A percentile compares a stretch with the other conserved stretches of the same genome.
phyloP scores from a whole-genome alignment of 2,113 vertebrate species.

The Sander vitreus region DNA sequence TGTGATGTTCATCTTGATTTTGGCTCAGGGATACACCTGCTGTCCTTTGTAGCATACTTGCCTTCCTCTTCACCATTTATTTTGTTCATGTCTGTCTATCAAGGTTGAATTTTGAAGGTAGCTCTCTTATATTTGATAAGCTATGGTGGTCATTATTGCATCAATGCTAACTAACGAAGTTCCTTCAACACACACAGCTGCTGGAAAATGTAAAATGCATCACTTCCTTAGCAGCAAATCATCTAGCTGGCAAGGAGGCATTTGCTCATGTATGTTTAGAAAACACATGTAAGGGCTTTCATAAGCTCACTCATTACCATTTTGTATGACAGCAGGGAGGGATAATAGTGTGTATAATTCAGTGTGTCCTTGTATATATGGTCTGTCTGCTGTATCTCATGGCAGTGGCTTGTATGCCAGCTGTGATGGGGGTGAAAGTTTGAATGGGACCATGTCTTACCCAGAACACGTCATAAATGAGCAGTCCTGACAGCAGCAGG shows the following conservation, averaged over 20 bases:
- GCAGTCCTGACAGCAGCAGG: slow-evolving; percentile 96
- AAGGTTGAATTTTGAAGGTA: not conserved
- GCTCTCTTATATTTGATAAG: not conserved
- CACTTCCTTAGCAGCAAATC: not conserved
- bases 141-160: not conserved
- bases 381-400: not conserved
- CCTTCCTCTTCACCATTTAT: not conserved
- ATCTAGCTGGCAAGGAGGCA: not conserved
- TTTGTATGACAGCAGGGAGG: not conserved
- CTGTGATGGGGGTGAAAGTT: not conserved
- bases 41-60: not conserved
- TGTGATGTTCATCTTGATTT: not conserved
- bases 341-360: not conserved
- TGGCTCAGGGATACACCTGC: not conserved
- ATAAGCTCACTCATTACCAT: not conserved
- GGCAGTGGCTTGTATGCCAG: not conserved
- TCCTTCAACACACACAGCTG: not conserved
- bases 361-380: not conserved
- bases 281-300: not conserved
- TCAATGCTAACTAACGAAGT: not conserved
- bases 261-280: not conserved
- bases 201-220: not conserved
- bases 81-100: not conserved
- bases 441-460: slow-evolving; percentile 82
- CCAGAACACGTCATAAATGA: slow-evolving; percentile 99